phyloP scores from a whole-genome alignment of 2,888 invertebrate species.

The Nowickia ferox region DNA sequence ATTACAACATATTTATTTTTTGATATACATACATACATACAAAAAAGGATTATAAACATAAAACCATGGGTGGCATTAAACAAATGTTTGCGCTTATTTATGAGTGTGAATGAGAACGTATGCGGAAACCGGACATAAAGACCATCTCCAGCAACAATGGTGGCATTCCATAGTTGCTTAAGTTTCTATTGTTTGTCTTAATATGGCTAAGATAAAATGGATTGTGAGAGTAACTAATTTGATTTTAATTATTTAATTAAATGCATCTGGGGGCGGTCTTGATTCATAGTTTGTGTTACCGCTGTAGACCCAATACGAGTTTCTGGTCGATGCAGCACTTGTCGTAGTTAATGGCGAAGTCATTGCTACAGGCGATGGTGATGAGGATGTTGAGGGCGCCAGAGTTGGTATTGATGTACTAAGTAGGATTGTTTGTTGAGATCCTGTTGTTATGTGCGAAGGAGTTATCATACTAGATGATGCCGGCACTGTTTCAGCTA shows the following conservation, averaged over 20 bases:
- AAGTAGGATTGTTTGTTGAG: slow-evolving; percentile 64
- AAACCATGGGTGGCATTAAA: slow-evolving; percentile 53
- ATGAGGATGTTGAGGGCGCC: slow-evolving; percentile 41
- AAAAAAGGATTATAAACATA: slow-evolving; percentile 38
- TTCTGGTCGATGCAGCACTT: slow-evolving; percentile 48
- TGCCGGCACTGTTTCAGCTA: slow-evolving; percentile 51
- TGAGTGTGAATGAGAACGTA: slow-evolving; percentile 1
- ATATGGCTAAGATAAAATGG: slow-evolving; percentile 39
- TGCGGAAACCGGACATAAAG: slow-evolving; percentile 32
- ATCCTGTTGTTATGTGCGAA: slow-evolving; percentile 65
- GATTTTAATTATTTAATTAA: slow-evolving; percentile 77
- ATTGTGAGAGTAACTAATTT: slow-evolving; percentile 44
- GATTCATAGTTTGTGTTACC: slow-evolving; percentile 80
- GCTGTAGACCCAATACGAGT: slow-evolving; percentile 84
- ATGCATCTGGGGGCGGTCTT: slow-evolving; percentile 80
- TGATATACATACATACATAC: slow-evolving; percentile 18
- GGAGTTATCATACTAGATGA: slow-evolving; percentile 59
- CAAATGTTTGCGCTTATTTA: slow-evolving; percentile 6
- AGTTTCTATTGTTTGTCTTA: slow-evolving; percentile 35
- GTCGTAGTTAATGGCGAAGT: slow-evolving; percentile 50
- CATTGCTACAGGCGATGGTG: slow-evolving; percentile 30
- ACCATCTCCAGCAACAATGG: slow-evolving; percentile 6
- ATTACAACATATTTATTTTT: slow-evolving; percentile 50
- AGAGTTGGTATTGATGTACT: slow-evolving; percentile 54
- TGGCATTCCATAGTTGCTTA: slow-evolving; percentile 12